A percentile compares a stretch with the other conserved stretches of the same genome.
Conservation (phyloP, 1,140 invertebrate species). For the Melipona quadrifasciata region DNA sequence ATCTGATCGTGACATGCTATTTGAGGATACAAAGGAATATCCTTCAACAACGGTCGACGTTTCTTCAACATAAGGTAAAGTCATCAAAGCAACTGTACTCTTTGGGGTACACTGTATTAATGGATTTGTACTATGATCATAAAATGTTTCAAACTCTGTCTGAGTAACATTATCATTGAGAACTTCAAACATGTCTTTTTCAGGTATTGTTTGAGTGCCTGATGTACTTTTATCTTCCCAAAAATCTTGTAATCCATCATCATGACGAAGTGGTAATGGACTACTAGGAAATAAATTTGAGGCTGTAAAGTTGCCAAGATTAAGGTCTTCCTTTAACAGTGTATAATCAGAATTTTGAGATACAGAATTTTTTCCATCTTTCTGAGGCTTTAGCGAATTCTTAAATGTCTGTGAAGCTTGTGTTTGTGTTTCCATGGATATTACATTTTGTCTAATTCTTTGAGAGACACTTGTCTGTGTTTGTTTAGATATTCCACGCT, state of each 20-base stretch:
- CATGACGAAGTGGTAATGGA: conserved; percentile 76
- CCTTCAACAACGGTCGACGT: conserved; percentile 52
- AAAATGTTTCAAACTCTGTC: conserved; percentile 72
- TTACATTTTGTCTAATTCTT: conserved; percentile 71
- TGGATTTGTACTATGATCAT: conserved; percentile 58
- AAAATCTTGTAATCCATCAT: conserved; percentile 76
- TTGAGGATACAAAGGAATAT: conserved; percentile 55
- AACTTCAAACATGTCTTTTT: conserved; percentile 74
- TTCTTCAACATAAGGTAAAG: conserved; percentile 64
- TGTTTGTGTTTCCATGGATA: conserved; percentile 82
- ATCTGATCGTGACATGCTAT: conserved; percentile 70
- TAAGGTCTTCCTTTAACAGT: conserved; percentile 71
- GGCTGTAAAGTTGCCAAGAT: conserved; percentile 71
- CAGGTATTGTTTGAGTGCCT: conserved; percentile 80
- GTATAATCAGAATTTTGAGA: conserved; percentile 56
- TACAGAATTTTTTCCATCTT: conserved; percentile 60
- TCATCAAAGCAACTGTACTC: conserved; percentile 57
- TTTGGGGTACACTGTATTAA: conserved; percentile 62
- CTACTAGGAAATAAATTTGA: conserved; percentile 79
- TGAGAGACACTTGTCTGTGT: conserved; percentile 79
- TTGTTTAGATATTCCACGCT: conserved; percentile 77
- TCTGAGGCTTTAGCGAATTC: conserved; percentile 63
- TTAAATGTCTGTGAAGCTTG: conserved; percentile 51
- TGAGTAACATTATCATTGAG: conserved; percentile 74
- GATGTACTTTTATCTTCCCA: conserved; percentile 79